A percentile compares a stretch with the other conserved stretches of the same genome.
phyloP scores from a whole-genome alignment of 2,797 vertebrate genomes.

The Myotis findleyi region DNA sequence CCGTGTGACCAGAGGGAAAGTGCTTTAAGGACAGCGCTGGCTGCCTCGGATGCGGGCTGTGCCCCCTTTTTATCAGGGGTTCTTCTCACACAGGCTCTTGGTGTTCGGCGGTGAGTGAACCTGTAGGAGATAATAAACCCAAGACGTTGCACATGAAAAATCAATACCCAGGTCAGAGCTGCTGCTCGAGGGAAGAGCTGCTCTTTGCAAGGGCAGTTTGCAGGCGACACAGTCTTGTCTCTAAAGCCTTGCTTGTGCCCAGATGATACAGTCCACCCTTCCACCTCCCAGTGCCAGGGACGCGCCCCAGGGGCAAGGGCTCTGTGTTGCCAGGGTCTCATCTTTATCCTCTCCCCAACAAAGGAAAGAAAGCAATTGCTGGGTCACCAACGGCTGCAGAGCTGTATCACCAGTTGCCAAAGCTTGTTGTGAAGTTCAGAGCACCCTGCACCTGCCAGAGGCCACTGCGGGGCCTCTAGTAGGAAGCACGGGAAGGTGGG shows the following conservation, averaged over 20 bases:
- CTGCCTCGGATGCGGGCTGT: accelerated
- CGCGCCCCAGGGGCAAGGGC: neutral
- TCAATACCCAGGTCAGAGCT: slow-evolving; percentile 51
- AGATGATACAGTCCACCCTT: neutral
- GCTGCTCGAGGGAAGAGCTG: neutral
- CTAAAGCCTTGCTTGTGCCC: neutral
- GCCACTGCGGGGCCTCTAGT: slow-evolving; percentile 81
- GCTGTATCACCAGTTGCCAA: slow-evolving; percentile 84
- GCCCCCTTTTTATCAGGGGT: neutral
- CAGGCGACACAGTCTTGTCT: neutral
- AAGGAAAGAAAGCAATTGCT: slow-evolving; percentile 76
- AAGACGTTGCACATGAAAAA: neutral
- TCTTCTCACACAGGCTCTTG: neutral
- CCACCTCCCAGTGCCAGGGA: neutral
- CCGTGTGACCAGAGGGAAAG: neutral
- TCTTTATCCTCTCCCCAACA: slow-evolving; percentile 70
- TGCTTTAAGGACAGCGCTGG: neutral
- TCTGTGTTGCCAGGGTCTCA: neutral
- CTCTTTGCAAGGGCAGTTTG: neutral
- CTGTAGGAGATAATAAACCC: slow-evolving; percentile 58
- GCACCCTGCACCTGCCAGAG: slow-evolving; percentile 81
- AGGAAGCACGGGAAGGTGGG: slow-evolving; percentile 77
- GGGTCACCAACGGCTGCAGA: slow-evolving; percentile 82
- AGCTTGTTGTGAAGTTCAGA: slow-evolving; percentile 76
- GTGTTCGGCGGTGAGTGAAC: neutral